Percentiles rank a stretch among this genome's conserved stretches.
These are phyloP conservation scores for Bhutanitis thaidina DNA, from an alignment of 2,888 invertebrate genomes.

Conservation along the genomic window DNA sequence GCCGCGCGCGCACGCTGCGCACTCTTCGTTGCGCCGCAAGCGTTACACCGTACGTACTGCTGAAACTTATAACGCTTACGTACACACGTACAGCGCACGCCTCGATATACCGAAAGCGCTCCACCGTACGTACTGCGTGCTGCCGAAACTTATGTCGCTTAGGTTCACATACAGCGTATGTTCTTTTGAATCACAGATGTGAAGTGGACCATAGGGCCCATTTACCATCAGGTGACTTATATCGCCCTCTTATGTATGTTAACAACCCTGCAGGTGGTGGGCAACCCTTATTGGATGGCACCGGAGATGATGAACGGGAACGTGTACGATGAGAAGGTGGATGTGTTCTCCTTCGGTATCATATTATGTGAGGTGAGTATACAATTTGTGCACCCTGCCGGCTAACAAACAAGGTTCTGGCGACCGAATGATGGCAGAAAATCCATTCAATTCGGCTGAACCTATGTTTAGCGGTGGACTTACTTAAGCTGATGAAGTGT, in stretches of 20 bases:
- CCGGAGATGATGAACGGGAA: slow-evolving; percentile 99
- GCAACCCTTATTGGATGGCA: slow-evolving; percentile 99
- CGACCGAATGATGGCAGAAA: too few species aligned
- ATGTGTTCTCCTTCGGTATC: slow-evolving; percentile 97
- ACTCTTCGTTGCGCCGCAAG: slow-evolving; percentile 79
- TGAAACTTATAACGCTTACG: slow-evolving; percentile 90
- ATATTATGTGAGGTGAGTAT: slow-evolving; percentile 91
- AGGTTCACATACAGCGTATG: neutral
- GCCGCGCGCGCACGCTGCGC: slow-evolving; percentile 24
- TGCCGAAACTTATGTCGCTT: too few species aligned
- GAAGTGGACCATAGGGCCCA: too few species aligned
- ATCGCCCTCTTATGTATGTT: too few species aligned
- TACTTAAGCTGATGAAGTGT: too few species aligned
- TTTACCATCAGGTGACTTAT: too few species aligned
- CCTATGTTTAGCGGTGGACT: too few species aligned
- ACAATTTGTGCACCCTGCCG: too few species aligned
- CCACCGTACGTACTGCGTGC: neutral
- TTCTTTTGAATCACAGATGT: too few species aligned
- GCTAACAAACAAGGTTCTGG: too few species aligned
- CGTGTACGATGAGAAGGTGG: slow-evolving; percentile 97
- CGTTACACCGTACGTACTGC: slow-evolving; percentile 86
- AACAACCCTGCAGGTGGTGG: slow-evolving; percentile 82
- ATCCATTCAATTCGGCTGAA: too few species aligned
- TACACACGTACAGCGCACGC: slow-evolving; percentile 84
- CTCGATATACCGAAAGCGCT: slow-evolving; percentile 80